Percentiles rank a stretch among this genome's conserved stretches.
phyloP scores from a whole-genome alignment of 2,888 invertebrate genomes.

The Diabrotica balteata region DNA sequence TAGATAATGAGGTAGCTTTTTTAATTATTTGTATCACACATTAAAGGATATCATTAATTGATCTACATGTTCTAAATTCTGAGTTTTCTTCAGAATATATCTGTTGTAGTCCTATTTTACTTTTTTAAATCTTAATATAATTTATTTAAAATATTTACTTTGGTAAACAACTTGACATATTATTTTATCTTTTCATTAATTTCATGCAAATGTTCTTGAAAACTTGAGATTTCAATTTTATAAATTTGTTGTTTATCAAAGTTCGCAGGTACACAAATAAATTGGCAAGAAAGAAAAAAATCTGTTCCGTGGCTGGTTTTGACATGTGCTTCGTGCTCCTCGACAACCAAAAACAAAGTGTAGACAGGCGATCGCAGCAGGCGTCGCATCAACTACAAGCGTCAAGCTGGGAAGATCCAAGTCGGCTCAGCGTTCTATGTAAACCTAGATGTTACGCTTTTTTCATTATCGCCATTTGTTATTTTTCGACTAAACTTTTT shows the following conservation, averaged over 20 bases:
- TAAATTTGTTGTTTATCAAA: not conserved
- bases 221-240: too few species aligned
- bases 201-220: too few species aligned
- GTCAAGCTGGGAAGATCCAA: slow-evolving; percentile 45
- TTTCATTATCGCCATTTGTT: slow-evolving; percentile 49
- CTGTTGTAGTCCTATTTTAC: too few species aligned
- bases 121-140: too few species aligned
- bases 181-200: too few species aligned
- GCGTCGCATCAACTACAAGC: slow-evolving; percentile 48
- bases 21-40: too few species aligned
- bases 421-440: slow-evolving; percentile 36
- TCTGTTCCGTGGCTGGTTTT: slow-evolving; percentile 21
- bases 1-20: too few species aligned
- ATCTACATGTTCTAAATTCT: too few species aligned
- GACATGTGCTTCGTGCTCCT: slow-evolving; percentile 29
- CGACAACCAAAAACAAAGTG: slow-evolving; percentile 43
- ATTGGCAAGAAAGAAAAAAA: slow-evolving; percentile 13
- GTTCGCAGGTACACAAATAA: slow-evolving; percentile 12
- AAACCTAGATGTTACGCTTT: slow-evolving; percentile 41
- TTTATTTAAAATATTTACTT: too few species aligned
- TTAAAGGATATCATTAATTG: too few species aligned
- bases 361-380: slow-evolving; percentile 48
- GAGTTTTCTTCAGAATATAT: too few species aligned
- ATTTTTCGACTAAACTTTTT: slow-evolving; percentile 31
- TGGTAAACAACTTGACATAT: too few species aligned